These are phyloP conservation scores for Cremastinae sp. DNA, from an alignment of 2,888 invertebrate genomes.

Conservation along the genomic window DNA sequence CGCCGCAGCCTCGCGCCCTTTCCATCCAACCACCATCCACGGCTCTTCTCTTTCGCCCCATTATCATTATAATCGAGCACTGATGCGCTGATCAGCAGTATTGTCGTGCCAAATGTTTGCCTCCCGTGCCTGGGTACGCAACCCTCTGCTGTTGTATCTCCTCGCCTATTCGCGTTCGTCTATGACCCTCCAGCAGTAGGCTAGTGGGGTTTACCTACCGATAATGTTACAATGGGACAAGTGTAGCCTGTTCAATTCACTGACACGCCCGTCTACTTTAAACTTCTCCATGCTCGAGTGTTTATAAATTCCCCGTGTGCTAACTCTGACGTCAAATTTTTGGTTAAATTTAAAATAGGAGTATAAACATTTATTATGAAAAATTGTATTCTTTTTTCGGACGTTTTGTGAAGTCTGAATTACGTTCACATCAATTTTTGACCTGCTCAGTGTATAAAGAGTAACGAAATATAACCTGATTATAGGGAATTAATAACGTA, in stretches of 20 bases:
- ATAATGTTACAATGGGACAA: slow-evolving; percentile 71
- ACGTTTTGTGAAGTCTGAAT: no score
- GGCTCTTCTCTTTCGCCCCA: slow-evolving; percentile 60
- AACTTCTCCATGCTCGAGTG: slow-evolving; percentile 53
- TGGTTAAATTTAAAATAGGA: no score
- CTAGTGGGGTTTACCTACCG: slow-evolving; percentile 65
- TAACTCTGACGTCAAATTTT: no score
- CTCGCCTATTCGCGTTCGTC: slow-evolving; percentile 58
- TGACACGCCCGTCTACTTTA: slow-evolving; percentile 69
- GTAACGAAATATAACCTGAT: no score
- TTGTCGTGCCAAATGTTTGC: slow-evolving; percentile 78
- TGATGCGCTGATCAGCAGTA: slow-evolving; percentile 78
- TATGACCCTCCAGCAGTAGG: slow-evolving; percentile 23
- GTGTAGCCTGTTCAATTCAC: slow-evolving; percentile 68
- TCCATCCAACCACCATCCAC: slow-evolving; percentile 58
- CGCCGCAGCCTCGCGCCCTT: slow-evolving; percentile 60
- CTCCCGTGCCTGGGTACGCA: slow-evolving; percentile 24
- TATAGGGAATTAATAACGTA: no score
- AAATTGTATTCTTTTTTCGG: no score
- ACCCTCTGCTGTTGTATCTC: slow-evolving; percentile 21
- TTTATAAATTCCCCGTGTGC: not conserved
- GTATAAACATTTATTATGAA: no score
- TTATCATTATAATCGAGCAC: slow-evolving; percentile 79
- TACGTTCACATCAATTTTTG: no score
- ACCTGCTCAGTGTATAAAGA: no score